Conservation (phyloP, 2,113 vertebrate species). For the Leucopternis melanops region DNA sequence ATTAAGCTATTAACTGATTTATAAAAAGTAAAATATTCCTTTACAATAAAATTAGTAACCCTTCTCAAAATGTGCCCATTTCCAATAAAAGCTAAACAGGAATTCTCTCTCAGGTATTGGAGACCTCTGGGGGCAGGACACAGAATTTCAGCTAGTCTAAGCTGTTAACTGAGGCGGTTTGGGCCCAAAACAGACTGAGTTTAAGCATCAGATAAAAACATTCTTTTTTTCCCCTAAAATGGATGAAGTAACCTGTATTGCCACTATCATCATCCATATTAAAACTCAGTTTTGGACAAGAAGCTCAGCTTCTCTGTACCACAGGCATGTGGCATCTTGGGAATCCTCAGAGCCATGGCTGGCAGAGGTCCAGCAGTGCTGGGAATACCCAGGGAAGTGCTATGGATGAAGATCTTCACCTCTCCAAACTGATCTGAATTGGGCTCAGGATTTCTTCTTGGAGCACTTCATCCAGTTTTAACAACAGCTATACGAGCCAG, state of each 20-base stretch:
- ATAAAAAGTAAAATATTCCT: background rate
- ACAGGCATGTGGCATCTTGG: background rate
- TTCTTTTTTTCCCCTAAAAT: background rate
- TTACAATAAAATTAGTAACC: background rate
- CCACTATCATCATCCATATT: accelerated
- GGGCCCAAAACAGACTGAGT: background rate
- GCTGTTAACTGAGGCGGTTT: background rate
- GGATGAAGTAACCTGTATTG: background rate
- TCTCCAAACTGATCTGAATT: background rate
- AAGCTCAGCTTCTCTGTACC: background rate
- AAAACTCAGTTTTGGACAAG: background rate
- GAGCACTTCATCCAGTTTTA: background rate
- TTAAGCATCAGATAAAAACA: background rate
- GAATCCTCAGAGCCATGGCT: background rate
- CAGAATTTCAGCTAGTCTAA: background rate
- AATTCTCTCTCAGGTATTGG: background rate
- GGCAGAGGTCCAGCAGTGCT: background rate
- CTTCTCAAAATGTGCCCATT: background rate
- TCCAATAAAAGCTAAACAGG: background rate
- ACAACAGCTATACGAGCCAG: background rate
- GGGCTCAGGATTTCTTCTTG: background rate
- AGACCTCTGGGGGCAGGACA: background rate
- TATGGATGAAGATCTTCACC: background rate
- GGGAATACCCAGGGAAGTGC: background rate
- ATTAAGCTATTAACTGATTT: background rate